These are phyloP conservation scores for Drosophila virilis DNA, from an alignment of 1,140 invertebrate species.

Conservation along the genomic window DNA sequence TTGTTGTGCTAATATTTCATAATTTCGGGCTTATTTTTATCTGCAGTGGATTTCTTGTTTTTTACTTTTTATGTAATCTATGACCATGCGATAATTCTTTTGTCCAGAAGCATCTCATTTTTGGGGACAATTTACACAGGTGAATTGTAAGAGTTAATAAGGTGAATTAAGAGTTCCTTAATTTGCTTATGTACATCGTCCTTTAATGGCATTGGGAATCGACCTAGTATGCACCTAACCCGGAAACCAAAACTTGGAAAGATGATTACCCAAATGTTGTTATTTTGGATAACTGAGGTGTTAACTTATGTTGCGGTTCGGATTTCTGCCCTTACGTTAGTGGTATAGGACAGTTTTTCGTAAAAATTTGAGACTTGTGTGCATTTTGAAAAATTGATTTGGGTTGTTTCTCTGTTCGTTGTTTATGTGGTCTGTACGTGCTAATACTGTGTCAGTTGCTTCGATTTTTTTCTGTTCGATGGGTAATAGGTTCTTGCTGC, in stretches of 20 bases:
- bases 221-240: no score
- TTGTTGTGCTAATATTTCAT: conserved; percentile 9
- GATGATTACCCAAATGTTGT: no score
- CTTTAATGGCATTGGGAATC: conserved; percentile 33
- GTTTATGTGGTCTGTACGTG: conserved; percentile 15
- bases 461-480: no score
- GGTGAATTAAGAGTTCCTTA: no score
- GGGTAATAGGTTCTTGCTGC: background rate
- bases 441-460: conserved; percentile 14
- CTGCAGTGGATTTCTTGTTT: conserved; percentile 23
- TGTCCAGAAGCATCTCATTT: no score
- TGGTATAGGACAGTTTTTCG: no score
- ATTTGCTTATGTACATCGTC: conserved; percentile 29
- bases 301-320: no score
- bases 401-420: conserved; percentile 14
- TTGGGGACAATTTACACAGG: no score
- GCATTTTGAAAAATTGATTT: conserved; percentile 5
- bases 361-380: background rate
- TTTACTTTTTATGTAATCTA: conserved; percentile 63
- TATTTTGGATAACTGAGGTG: no score
- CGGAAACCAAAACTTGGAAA: no score
- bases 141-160: no score
- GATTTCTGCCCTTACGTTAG: no score
- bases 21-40: conserved; percentile 28
- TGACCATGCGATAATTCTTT: conserved; percentile 71